Conservation (phyloP, 2,797 vertebrate species). For the Zalophus californianus region DNA sequence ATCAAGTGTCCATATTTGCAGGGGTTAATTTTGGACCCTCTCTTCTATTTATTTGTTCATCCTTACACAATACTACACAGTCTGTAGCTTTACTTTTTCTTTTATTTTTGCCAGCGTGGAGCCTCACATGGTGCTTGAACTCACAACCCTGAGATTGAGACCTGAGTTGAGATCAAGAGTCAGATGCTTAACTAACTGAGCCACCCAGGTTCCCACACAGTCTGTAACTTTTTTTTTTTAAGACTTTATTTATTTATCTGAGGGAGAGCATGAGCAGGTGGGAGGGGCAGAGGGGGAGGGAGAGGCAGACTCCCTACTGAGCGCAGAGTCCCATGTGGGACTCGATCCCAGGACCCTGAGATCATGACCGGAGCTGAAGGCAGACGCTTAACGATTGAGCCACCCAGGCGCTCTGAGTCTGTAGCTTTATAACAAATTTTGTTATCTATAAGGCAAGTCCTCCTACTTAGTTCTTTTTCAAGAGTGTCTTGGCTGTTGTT, state of each 20-base stretch:
- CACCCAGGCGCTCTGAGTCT: not conserved
- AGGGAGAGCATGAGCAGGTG: not conserved
- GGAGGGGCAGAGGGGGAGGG: no score
- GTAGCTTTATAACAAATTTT: not conserved
- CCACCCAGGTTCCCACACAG: not conserved
- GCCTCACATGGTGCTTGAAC: no score
- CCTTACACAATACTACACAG: not conserved
- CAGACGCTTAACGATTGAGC: not conserved
- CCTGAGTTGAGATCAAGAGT: no score
- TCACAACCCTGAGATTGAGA: no score
- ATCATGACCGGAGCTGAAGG: not conserved
- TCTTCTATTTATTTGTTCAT: not conserved
- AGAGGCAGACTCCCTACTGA: no score
- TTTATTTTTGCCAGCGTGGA: no score
- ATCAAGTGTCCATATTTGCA: not conserved
- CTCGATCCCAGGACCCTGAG: not conserved
- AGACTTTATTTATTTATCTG: not conserved
- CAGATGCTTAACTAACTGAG: no score
- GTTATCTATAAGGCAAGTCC: not conserved
- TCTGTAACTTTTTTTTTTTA: not conserved
- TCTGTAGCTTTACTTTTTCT: no score
- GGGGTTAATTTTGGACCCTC: not conserved
- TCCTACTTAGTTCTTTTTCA: not conserved
- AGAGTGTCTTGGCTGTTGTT: not conserved
- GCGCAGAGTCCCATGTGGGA: no score